Evolutionary conservation across 2,888 invertebrate species (phyloP).

Genomic region (Unio delphinus): DNA sequence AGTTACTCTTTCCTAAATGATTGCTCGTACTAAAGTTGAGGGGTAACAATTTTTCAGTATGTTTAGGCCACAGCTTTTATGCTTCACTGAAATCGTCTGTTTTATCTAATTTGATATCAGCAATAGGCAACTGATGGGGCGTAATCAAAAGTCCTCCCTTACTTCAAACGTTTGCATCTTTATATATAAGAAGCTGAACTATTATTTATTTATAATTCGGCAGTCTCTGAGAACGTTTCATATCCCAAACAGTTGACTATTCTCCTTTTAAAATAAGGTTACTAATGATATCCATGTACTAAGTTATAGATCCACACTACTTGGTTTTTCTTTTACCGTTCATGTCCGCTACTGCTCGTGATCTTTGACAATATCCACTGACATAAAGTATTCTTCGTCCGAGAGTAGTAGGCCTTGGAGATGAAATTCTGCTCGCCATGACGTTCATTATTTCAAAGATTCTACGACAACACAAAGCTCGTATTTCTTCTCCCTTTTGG

Average conservation of each 20-base stretch:
- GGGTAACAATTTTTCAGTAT: conserved; percentile 25
- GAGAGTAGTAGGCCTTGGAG: conserved; percentile 23
- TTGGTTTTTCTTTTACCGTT: conserved; percentile 35
- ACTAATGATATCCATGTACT: conserved; percentile 30
- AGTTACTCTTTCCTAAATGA: conserved; percentile 33
- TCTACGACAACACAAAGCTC: conserved; percentile 28
- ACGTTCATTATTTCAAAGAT: conserved; percentile 29
- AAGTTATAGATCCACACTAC: conserved; percentile 20
- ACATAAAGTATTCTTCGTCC: conserved; percentile 23
- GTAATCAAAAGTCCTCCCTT: conserved; percentile 27
- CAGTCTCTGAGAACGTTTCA: conserved; percentile 30
- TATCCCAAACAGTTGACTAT: conserved; percentile 22
- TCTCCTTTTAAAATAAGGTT: conserved; percentile 29
- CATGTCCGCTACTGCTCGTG: conserved; percentile 25
- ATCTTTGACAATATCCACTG: conserved; percentile 28
- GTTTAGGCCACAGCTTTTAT: conserved; percentile 30
- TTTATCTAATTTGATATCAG: conserved; percentile 35
- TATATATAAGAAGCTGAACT: conserved; percentile 17
- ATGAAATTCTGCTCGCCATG: conserved; percentile 17
- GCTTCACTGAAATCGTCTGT: too few relatives aligned
- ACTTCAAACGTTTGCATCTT: conserved; percentile 30
- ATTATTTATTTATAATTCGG: conserved; percentile 25
- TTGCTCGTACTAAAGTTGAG: conserved; percentile 29
- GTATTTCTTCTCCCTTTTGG: not conserved
- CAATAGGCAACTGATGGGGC: conserved; percentile 31